phyloP scores from a whole-genome alignment of 2,113 vertebrate genomes.

The Elaphurus davidianus region DNA sequence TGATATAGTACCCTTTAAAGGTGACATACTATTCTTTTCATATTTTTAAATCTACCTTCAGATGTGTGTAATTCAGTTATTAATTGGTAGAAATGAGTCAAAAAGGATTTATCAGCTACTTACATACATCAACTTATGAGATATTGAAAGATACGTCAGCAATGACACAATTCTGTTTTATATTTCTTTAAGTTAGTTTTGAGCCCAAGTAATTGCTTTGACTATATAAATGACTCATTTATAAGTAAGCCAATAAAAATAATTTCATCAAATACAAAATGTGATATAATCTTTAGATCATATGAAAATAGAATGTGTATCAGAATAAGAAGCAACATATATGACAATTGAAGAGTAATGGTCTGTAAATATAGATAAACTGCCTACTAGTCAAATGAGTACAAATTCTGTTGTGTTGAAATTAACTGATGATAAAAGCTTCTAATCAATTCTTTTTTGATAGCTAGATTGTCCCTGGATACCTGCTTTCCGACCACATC shows the following conservation, averaged over 20 bases:
- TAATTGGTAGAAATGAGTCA: background rate
- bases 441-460: background rate
- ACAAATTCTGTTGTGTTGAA: background rate
- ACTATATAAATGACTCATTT: background rate
- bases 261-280: background rate
- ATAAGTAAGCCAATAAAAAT: background rate
- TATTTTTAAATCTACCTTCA: background rate
- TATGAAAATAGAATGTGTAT: background rate
- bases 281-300: background rate
- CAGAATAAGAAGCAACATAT: background rate
- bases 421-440: background rate
- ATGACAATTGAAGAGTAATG: background rate
- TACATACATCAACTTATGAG: background rate
- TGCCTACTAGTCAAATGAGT: background rate
- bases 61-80: background rate
- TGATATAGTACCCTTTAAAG: background rate
- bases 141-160: background rate
- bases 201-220: background rate
- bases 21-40: background rate
- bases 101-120: background rate
- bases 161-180: background rate
- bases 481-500: background rate
- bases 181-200: background rate
- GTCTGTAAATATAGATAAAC: background rate
- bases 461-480: background rate